Conservation (phyloP, 2,797 vertebrate species). For the Typhlichthys subterraneus region DNA sequence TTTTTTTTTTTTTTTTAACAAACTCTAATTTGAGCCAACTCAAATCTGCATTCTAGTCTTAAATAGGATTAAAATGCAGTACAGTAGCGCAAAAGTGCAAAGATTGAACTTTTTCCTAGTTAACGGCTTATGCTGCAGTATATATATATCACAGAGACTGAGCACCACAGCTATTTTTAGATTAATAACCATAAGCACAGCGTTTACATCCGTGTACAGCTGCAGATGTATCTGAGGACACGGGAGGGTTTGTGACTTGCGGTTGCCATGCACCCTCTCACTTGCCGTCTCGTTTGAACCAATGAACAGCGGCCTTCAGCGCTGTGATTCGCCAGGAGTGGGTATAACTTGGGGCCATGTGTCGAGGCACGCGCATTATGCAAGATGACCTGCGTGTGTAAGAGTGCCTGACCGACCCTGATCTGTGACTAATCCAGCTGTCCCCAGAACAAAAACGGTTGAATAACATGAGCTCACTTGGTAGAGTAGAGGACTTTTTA, state of each 20-base stretch:
- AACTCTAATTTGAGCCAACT: constrained; percentile 59
- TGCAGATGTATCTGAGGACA: constrained; percentile 54
- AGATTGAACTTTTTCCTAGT: constrained; percentile 6
- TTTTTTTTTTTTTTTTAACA: background rate
- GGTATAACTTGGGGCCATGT: constrained; percentile 28
- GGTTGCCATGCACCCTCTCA: constrained; percentile 55
- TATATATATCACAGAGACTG: background rate
- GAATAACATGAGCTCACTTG: too few species aligned
- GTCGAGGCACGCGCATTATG: constrained; percentile 33
- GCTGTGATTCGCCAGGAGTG: constrained; percentile 49
- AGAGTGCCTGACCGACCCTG: background rate
- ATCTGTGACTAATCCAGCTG: too few species aligned
- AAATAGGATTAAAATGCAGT: constrained; percentile 49
- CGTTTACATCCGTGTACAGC: constrained; percentile 52
- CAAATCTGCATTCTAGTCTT: constrained; percentile 39
- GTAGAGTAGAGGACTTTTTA: too few species aligned
- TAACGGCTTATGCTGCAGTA: constrained; percentile 20
- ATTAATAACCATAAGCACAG: constrained; percentile 29
- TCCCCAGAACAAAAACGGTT: too few species aligned
- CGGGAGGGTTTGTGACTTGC: constrained; percentile 41
- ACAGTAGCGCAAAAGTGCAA: constrained; percentile 33
- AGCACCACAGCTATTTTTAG: constrained; percentile 57
- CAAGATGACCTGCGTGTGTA: constrained; percentile 37
- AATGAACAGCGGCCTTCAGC: constrained; percentile 38
- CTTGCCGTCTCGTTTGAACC: constrained; percentile 36